Evolutionary conservation across 2,888 invertebrate species (phyloP).

Genomic region (Scaptomyza flava): DNA sequence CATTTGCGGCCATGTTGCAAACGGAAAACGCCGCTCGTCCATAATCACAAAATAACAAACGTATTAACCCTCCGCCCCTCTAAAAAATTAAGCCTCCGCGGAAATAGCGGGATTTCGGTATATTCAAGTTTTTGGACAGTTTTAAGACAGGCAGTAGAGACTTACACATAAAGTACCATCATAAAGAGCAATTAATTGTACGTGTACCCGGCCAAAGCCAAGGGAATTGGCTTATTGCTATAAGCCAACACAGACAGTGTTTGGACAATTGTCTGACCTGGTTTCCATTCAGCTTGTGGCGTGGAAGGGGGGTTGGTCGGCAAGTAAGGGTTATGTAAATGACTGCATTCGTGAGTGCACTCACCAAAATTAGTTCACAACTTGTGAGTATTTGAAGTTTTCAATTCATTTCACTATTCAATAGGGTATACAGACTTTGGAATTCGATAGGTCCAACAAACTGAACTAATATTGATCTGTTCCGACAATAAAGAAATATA

Average conservation of each 20-base stretch:
- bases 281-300: constrained; percentile 42
- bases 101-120: constrained; percentile 46
- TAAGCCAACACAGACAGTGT: constrained; percentile 43
- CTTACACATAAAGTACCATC: constrained; percentile 54
- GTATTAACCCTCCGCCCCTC: no score
- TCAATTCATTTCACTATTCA: constrained; percentile 23
- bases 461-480: no score
- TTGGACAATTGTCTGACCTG: constrained; percentile 67
- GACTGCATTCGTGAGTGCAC: constrained; percentile 66
- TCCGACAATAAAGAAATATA: no score
- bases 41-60: constrained; percentile 69
- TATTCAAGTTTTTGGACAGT: constrained; percentile 12
- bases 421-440: constrained; percentile 5
- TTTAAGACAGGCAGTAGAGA: constrained; percentile 1
- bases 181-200: constrained; percentile 66
- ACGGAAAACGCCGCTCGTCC: constrained; percentile 57
- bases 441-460: not conserved
- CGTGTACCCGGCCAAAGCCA: constrained; percentile 10
- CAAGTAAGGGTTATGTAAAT: constrained; percentile 58
- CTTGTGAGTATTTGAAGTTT: constrained; percentile 22
- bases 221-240: constrained; percentile 33
- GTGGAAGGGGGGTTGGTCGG: not conserved
- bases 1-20: constrained; percentile 57
- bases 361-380: constrained; percentile 58
- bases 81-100: constrained; percentile 35